Conservation (phyloP, 2,888 invertebrate species). For the Pandemis corylana region DNA sequence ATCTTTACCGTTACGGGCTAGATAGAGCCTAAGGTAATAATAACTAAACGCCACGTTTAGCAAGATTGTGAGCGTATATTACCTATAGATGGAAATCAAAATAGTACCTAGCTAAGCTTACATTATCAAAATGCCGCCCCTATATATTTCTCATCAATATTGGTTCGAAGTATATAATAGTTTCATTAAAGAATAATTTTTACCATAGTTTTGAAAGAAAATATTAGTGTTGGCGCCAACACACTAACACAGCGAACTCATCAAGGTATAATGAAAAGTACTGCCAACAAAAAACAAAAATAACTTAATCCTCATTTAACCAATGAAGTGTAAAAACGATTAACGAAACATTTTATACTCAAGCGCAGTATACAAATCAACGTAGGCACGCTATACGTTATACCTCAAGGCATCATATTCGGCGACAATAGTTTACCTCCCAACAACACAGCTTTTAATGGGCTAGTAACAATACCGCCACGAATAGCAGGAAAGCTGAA, state of each 20-base stretch:
- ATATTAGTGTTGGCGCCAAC: too few relatives aligned
- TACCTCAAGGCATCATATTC: constrained; percentile 28
- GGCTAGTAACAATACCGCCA: constrained; percentile 11
- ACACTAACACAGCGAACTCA: not conserved
- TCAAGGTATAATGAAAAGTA: not conserved
- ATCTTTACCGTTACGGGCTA: too few relatives aligned
- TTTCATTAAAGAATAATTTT: too few relatives aligned
- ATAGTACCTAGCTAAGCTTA: too few relatives aligned
- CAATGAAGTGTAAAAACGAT: constrained; percentile 11
- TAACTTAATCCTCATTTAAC: not conserved
- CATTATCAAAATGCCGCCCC: too few relatives aligned
- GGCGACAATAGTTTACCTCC: constrained; percentile 19
- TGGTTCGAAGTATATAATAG: too few relatives aligned
- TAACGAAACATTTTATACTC: constrained; percentile 15
- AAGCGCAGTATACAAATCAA: not conserved
- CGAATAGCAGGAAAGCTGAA: not conserved
- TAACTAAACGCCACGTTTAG: too few relatives aligned
- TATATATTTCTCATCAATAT: too few relatives aligned
- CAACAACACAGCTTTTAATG: not conserved
- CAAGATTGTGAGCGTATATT: not conserved
- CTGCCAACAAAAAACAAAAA: not conserved
- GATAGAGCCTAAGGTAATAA: too few relatives aligned
- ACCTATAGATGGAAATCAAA: too few relatives aligned
- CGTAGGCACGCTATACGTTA: not conserved
- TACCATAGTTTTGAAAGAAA: too few relatives aligned